phyloP scores from a whole-genome alignment of 2,888 invertebrate species.

The Polyommatus icarus region DNA sequence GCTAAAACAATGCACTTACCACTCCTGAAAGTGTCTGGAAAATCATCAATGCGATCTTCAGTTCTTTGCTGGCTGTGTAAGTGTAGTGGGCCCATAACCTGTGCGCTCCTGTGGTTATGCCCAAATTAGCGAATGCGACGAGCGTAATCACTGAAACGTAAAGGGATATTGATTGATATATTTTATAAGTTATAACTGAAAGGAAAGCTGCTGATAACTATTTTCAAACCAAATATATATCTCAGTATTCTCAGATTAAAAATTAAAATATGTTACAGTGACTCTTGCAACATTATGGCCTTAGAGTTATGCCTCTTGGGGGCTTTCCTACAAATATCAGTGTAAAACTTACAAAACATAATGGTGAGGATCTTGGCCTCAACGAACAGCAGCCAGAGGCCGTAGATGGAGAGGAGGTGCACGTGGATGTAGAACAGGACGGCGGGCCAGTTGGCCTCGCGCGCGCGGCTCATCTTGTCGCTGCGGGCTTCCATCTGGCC shows the following conservation, averaged over 20 bases:
- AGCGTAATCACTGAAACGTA: slow-evolving; percentile 82
- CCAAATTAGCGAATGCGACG: slow-evolving; percentile 84
- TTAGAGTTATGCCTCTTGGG: no score
- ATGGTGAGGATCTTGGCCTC: slow-evolving; percentile 83
- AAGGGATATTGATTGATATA: not conserved
- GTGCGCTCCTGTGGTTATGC: slow-evolving; percentile 95
- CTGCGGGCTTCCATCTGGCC: slow-evolving; percentile 35
- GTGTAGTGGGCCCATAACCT: slow-evolving; percentile 94
- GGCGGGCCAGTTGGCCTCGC: slow-evolving; percentile 86
- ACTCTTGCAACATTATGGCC: no score
- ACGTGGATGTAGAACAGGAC: slow-evolving; percentile 88
- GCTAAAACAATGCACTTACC: slow-evolving; percentile 74
- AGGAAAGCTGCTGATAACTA: no score
- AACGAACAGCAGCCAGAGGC: slow-evolving; percentile 80
- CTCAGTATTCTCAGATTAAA: no score
- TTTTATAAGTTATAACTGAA: no score
- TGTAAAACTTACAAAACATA: slow-evolving; percentile 81
- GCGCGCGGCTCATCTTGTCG: slow-evolving; percentile 57
- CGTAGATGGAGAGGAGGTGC: slow-evolving; percentile 84
- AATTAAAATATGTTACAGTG: no score
- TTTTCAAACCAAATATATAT: no score
- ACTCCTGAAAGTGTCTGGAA: slow-evolving; percentile 93
- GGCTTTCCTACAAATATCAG: not conserved
- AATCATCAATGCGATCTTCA: slow-evolving; percentile 88
- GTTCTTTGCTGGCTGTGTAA: slow-evolving; percentile 86